A percentile compares a stretch with the other conserved stretches of the same genome.
These are phyloP conservation scores for Monopterus albus DNA, from an alignment of 2,113 vertebrate genomes.

Conservation along the genomic window DNA sequence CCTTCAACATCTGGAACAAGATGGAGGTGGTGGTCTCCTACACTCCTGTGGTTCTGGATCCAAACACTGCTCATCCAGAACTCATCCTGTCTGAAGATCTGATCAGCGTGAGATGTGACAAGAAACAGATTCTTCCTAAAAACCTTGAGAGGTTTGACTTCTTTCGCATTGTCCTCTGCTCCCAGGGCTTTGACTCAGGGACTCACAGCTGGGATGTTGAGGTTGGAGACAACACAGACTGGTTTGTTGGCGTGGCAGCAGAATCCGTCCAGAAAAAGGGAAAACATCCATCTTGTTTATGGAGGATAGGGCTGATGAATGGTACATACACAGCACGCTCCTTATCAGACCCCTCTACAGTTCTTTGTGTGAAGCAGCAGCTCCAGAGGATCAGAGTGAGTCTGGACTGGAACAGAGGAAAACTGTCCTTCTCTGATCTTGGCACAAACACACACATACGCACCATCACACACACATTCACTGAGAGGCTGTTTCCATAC, in stretches of 20 bases:
- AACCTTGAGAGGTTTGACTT: conserved; percentile 2
- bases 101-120: neutral
- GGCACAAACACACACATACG: too few relatives aligned
- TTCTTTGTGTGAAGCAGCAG: neutral
- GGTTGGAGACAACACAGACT: neutral
- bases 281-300: neutral
- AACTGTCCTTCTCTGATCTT: too few relatives aligned
- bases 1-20: too few relatives aligned
- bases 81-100: too few relatives aligned
- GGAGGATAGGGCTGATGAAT: neutral
- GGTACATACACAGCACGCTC: neutral
- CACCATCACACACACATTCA: too few relatives aligned
- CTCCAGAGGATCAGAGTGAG: neutral
- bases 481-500: too few relatives aligned
- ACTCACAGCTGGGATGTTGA: conserved; percentile 9
- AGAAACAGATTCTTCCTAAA: conserved; percentile 3
- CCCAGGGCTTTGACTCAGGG: conserved; percentile 12
- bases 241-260: conserved; percentile 17
- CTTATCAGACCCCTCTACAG: neutral
- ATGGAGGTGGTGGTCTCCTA: too few relatives aligned
- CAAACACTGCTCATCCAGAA: too few relatives aligned
- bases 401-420: too few relatives aligned
- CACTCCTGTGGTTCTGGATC: too few relatives aligned
- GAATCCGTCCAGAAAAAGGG: conserved; percentile 1
- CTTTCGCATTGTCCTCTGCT: neutral